Evolutionary conservation across 2,888 invertebrate species (phyloP), one percentile per base, ranked within the genome.

Genomic region (Amiota mariae): DNA sequence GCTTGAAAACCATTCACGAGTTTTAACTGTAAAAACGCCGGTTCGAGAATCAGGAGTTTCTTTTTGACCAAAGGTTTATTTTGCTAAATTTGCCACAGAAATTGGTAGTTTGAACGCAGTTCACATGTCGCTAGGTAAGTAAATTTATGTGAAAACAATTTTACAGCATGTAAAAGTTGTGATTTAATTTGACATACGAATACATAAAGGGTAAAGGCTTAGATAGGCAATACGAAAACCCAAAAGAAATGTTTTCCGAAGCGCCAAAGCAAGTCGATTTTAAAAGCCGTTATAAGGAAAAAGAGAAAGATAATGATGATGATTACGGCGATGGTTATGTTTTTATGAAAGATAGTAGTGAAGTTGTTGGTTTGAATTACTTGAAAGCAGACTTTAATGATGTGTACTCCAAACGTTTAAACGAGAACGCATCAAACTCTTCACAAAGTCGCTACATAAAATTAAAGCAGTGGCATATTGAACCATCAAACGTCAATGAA

Each of bases 401-500:
- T 11, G 4, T 71, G 1, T 80, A 76, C 54, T 15, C 13, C 2
- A 9, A 54, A 8, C 71, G 68, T 54, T 68, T 18, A 59, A 72
- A 59, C 63, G 73, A 0, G 72, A 75, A 8, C n/a, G 48, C 36
- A 36, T 6, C 36, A 36, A 36, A 36, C 8, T 57, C 61, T n/a
- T 54, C 47, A 10, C 1, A 18, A 10, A 8, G 1, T 11, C 47
- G 49, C 0, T 36, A 70, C 0, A 61, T 63, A 0, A 67, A 66
- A 0, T 84, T 85, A 0, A 76, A 73, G 0, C 82, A 82, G 36
- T 79, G 80, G 78, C 84, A 84, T 9, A 77, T 79, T 73, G n/a
- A n/a, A n/a, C n/a, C 82, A 0, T 85, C 80, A 70, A 84, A 84
- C 71, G 63, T 78, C 3, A 80, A 79, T 11, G 78, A 84, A 2